Conservation (phyloP, 2,888 invertebrate genomes). For the Sericinus montela region DNA sequence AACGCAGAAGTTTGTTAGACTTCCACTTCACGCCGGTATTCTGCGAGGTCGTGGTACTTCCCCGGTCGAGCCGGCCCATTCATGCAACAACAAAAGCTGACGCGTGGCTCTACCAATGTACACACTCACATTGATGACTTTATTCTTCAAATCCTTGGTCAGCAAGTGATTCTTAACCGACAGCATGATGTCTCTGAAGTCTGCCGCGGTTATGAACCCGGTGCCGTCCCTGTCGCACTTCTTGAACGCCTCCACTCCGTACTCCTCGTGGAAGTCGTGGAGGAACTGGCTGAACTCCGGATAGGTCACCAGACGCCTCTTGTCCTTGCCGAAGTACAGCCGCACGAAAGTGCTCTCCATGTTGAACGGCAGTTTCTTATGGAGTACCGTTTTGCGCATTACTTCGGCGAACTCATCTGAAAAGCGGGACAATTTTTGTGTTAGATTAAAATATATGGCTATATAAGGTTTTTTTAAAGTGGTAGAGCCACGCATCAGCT, state of each 20-base stretch:
- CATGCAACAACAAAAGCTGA: too few species aligned
- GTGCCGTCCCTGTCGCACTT: conserved; percentile 92
- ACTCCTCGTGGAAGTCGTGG: conserved; percentile 99
- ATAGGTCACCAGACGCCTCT: conserved; percentile 93
- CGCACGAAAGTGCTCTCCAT: conserved; percentile 97
- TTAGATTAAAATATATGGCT: too few species aligned
- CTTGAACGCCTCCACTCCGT: conserved; percentile 97
- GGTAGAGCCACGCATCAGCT: too few species aligned
- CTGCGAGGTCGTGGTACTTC: too few species aligned
- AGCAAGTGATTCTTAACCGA: conserved; percentile 96
- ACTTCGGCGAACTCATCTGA: conserved; percentile 96
- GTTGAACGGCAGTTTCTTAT: conserved; percentile 95
- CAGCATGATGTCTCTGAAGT: conserved; percentile 97
- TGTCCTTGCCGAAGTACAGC: conserved; percentile 97
- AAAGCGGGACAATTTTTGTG: conserved; percentile 21
- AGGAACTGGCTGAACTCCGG: conserved; percentile 98
- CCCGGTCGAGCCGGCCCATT: too few species aligned
- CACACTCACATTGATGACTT: conserved; percentile 94
- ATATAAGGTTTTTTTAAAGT: too few species aligned
- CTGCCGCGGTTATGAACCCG: conserved; percentile 95
- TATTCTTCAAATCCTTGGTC: conserved; percentile 93
- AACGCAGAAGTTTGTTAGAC: too few species aligned
- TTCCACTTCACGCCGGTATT: too few species aligned
- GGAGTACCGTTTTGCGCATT: conserved; percentile 94
- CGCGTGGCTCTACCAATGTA: too few species aligned